Conservation (phyloP, 2,797 vertebrate species). For the Huso huso region DNA sequence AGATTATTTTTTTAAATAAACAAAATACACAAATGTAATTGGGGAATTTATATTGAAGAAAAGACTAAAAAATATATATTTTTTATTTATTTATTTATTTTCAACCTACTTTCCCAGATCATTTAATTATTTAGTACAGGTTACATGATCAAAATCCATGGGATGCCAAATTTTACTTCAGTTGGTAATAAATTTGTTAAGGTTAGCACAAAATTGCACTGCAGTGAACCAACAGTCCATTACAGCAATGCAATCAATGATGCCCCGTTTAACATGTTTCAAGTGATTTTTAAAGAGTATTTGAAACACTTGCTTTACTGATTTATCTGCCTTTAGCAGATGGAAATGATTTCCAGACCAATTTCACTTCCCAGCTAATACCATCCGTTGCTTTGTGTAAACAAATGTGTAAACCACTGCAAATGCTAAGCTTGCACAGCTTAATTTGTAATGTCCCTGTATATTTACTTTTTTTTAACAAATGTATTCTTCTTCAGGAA, state of each 20-base stretch:
- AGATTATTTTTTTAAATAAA: no score
- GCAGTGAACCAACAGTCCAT: neutral
- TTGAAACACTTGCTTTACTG: neutral
- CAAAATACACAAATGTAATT: no score
- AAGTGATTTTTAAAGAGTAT: neutral
- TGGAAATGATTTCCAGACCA: slow-evolving; percentile 20
- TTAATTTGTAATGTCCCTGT: neutral
- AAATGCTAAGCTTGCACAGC: slow-evolving; percentile 10
- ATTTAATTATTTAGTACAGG: no score
- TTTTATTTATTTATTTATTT: no score
- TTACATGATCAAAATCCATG: no score
- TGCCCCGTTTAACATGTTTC: neutral
- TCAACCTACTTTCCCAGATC: no score
- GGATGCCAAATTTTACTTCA: no score
- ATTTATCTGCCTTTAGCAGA: neutral
- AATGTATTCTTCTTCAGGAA: neutral
- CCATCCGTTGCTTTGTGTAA: neutral
- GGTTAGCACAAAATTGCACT: no score
- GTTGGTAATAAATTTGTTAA: no score
- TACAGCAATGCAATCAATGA: neutral
- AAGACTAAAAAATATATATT: no score
- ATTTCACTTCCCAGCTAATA: slow-evolving; percentile 9
- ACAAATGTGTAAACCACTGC: neutral
- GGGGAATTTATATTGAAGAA: no score
- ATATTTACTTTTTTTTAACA: neutral